Base-by-base conservation (phyloP, 2,113 vertebrate species). In the Equus quagga region DNA sequence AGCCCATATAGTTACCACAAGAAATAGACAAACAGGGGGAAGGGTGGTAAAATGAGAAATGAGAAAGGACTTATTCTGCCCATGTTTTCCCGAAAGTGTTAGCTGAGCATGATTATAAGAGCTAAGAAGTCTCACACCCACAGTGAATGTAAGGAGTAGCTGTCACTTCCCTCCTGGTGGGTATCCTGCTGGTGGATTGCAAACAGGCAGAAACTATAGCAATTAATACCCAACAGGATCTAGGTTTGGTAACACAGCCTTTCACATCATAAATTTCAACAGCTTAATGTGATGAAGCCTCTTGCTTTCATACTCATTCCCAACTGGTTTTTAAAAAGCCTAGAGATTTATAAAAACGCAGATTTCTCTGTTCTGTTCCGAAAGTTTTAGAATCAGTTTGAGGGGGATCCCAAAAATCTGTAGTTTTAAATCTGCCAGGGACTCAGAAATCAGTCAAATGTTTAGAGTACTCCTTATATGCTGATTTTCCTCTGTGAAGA, bases 331-430 rank as follows among this genome's bases (percentile, higher is more conserved):
- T 49, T 89, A 41, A 33, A 28, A 24, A 60, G 9, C 11, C 15
- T 14, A 79, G 41, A 85, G 2, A 56, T 23, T 90, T 72, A 19
- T 70, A 26, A 65, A 85, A 44, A 62, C 87, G 58, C 6, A 70
- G 17, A 80, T 26, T 83, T 80, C 51, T 92, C 26, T 94, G 5
- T 41, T 96, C 33, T 28, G 41, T 33, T 56, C 18, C 21, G 51
- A 88, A 91, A 89, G 15, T 26, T 90, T 79, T 72, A 23, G 36
- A 70, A 84, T 95, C 21, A 19, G 33, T 88, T 70, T 94, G 62
- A 3, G 18, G 6, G 72, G 19, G 5, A 64, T 12, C 13, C 51
- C 44, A 76, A 33, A 75, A 87, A 72, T 75, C 51, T 41, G 7
- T 44, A 46, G 10, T 81, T 84, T 64, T 49, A 54, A 62, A 31